phyloP scores from a whole-genome alignment of 2,113 vertebrate genomes.

The Pithys albifrons region DNA sequence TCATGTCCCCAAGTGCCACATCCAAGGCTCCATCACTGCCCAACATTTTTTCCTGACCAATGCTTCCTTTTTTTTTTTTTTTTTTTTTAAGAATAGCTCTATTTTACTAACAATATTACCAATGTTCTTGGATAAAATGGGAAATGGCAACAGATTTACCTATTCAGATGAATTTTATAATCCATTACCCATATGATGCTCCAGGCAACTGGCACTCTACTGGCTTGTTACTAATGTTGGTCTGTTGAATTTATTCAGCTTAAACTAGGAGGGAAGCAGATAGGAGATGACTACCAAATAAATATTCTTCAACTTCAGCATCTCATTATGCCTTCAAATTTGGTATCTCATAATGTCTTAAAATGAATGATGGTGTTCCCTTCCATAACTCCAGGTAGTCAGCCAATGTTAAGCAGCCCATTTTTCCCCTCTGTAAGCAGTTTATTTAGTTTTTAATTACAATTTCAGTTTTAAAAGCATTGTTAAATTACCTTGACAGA shows the following conservation, averaged over 20 bases:
- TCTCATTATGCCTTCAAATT: background rate
- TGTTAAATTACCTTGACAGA: background rate
- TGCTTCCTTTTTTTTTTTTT: background rate
- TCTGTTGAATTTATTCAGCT: conserved; percentile 26
- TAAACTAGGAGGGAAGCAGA: background rate
- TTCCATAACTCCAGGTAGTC: background rate
- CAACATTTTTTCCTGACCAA: background rate
- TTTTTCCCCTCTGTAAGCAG: background rate
- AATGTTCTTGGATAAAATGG: background rate
- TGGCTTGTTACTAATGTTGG: conserved; percentile 22
- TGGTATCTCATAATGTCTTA: background rate
- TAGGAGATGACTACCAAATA: conserved; percentile 29
- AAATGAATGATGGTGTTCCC: background rate
- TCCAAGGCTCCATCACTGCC: background rate
- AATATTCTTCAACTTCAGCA: background rate
- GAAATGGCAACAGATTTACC: conserved; percentile 2
- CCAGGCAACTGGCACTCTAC: background rate
- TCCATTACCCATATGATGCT: conserved; percentile 4
- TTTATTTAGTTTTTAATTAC: background rate
- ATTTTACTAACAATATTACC: background rate
- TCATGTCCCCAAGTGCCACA: background rate
- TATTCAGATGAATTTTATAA: conserved; percentile 24
- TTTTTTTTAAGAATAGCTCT: background rate
- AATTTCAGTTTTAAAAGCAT: background rate
- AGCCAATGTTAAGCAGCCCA: background rate